These are phyloP conservation scores for Netelia melanura DNA, from an alignment of 2,888 invertebrate species.

Conservation along the genomic window DNA sequence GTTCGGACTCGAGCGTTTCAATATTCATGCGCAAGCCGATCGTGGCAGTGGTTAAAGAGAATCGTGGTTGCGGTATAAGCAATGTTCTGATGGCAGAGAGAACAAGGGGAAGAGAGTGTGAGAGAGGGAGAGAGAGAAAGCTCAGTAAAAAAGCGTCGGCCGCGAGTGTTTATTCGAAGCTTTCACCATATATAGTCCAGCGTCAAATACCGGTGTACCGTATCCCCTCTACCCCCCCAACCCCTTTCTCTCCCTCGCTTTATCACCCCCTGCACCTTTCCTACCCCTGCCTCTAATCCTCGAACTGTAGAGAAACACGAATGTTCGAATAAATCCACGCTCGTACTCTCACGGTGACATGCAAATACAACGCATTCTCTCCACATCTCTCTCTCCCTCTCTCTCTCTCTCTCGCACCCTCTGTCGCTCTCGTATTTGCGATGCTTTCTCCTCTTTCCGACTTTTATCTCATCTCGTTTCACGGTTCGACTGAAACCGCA, in stretches of 20 bases:
- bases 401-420: neutral
- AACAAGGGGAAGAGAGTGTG: slow-evolving; percentile 4
- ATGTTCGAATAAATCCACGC: slow-evolving; percentile 46
- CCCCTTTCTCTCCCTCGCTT: neutral
- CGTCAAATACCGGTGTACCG: slow-evolving; percentile 36
- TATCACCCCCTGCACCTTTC: neutral
- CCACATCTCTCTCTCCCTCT: slow-evolving; percentile 19
- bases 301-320: slow-evolving; percentile 46
- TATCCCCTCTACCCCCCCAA: neutral
- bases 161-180: slow-evolving; percentile 60
- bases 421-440: slow-evolving; percentile 2
- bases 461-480: slow-evolving; percentile 8
- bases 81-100: slow-evolving; percentile 35
- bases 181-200: slow-evolving; percentile 43
- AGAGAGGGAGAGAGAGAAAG: slow-evolving; percentile 20
- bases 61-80: slow-evolving; percentile 57
- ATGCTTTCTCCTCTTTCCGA: slow-evolving; percentile 10
- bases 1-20: slow-evolving; percentile 60
- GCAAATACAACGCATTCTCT: slow-evolving; percentile 47
- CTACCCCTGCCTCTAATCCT: slow-evolving; percentile 42
- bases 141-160: slow-evolving; percentile 41
- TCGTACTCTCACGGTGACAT: slow-evolving; percentile 42
- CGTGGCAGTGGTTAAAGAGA: slow-evolving; percentile 36
- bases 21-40: slow-evolving; percentile 65
- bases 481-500: neutral